Conservation (phyloP, 1,140 invertebrate species). For the Papilio xuthus region DNA sequence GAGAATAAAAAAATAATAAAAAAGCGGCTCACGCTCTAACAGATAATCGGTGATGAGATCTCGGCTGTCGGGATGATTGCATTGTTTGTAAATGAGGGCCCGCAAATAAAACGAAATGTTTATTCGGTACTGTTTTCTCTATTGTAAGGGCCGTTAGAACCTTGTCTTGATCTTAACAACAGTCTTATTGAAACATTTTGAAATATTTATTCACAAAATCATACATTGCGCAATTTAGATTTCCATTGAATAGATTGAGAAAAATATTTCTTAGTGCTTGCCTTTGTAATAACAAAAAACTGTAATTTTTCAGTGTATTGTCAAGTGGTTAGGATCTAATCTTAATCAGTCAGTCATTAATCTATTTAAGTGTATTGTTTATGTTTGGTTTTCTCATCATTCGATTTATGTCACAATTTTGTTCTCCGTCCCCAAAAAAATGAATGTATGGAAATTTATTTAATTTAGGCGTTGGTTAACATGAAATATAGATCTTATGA, state of each 20-base stretch:
- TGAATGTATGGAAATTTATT: background rate
- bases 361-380: too few relatives aligned
- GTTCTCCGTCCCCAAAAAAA: too few relatives aligned
- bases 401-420: too few relatives aligned
- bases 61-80: conserved; percentile 44
- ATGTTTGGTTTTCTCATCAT: too few relatives aligned
- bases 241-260: too few relatives aligned
- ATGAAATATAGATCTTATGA: background rate
- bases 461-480: background rate
- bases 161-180: conserved; percentile 9
- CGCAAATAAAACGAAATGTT: conserved; percentile 51
- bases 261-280: too few relatives aligned
- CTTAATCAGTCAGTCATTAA: too few relatives aligned
- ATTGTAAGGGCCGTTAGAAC: conserved; percentile 41
- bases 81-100: conserved; percentile 61
- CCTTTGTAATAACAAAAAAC: too few relatives aligned
- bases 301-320: too few relatives aligned
- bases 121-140: conserved; percentile 48
- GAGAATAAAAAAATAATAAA: conserved; percentile 42
- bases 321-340: too few relatives aligned
- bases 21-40: conserved; percentile 44
- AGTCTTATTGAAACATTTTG: background rate
- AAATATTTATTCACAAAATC: background rate
- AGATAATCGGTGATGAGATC: conserved; percentile 60
- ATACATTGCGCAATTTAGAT: too few relatives aligned